These are phyloP conservation scores for Ganaspis brasiliensis DNA, from an alignment of 2,888 invertebrate genomes.

Conservation along the genomic window DNA sequence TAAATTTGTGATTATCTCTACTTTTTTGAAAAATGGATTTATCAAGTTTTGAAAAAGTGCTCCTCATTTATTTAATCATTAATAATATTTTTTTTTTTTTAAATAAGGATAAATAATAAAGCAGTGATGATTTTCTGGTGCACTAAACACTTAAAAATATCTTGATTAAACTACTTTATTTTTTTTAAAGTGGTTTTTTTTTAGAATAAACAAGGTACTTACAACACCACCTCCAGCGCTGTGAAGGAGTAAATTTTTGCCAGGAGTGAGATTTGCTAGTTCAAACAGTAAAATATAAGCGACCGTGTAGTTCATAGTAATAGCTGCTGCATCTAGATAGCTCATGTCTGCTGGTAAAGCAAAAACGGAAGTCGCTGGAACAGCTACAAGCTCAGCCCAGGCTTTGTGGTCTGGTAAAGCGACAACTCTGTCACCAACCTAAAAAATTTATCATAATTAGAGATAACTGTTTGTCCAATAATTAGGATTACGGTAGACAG, in stretches of 20 bases:
- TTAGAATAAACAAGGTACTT: slow-evolving; percentile 80
- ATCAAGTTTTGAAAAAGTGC: too few relatives aligned
- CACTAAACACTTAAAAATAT: too few relatives aligned
- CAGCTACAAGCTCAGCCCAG: slow-evolving; percentile 92
- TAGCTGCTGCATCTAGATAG: slow-evolving; percentile 90
- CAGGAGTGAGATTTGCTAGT: slow-evolving; percentile 88
- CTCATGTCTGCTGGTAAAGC: slow-evolving; percentile 88
- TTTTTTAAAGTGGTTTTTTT: too few relatives aligned
- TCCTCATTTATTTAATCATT: too few relatives aligned
- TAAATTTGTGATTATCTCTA: too few relatives aligned
- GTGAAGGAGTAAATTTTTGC: slow-evolving; percentile 91
- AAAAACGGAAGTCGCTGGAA: slow-evolving; percentile 91
- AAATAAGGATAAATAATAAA: too few relatives aligned
- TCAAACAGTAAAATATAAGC: slow-evolving; percentile 93
- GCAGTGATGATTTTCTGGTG: too few relatives aligned
- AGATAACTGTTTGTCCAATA: background rate
- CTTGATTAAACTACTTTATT: too few relatives aligned
- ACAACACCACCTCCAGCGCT: slow-evolving; percentile 95
- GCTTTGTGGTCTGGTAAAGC: slow-evolving; percentile 92
- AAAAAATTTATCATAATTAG: background rate
- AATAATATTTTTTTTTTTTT: too few relatives aligned
- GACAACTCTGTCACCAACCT: slow-evolving; percentile 92
- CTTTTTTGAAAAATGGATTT: too few relatives aligned
- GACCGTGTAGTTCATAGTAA: slow-evolving; percentile 93
- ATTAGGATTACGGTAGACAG: too few relatives aligned